These are phyloP conservation scores for Drosophila testacea DNA, from an alignment of 2,888 invertebrate genomes.

Conservation along the genomic window DNA sequence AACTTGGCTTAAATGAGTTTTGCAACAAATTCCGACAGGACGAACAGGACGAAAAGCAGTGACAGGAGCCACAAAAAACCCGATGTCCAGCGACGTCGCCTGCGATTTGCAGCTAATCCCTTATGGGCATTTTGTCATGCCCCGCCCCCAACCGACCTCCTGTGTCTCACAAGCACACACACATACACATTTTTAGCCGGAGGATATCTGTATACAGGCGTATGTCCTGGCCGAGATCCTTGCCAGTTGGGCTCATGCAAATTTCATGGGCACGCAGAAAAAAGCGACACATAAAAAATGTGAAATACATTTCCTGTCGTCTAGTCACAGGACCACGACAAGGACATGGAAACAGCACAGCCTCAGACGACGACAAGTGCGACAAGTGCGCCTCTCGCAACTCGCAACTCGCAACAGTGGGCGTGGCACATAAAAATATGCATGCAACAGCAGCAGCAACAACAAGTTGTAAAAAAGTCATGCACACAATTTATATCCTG, in stretches of 20 bases:
- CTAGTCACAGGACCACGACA: slow-evolving; percentile 64
- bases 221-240: slow-evolving; percentile 44
- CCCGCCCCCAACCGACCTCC: slow-evolving; percentile 33
- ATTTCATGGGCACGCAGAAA: slow-evolving; percentile 81
- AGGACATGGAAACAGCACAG: slow-evolving; percentile 44
- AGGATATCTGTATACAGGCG: slow-evolving; percentile 5
- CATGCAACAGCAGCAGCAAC: slow-evolving; percentile 31
- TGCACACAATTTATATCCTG: slow-evolving; percentile 70
- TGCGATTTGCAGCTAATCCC: slow-evolving; percentile 84
- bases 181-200: not conserved
- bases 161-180: not conserved
- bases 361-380: slow-evolving; percentile 63
- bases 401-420: slow-evolving; percentile 21
- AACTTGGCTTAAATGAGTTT: slow-evolving; percentile 81
- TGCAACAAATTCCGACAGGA: slow-evolving; percentile 76
- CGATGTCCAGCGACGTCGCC: slow-evolving; percentile 57
- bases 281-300: slow-evolving; percentile 79
- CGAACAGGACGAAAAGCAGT: slow-evolving; percentile 38
- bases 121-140: slow-evolving; percentile 83
- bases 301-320: slow-evolving; percentile 84
- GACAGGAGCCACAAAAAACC: slow-evolving; percentile 39
- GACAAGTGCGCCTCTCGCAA: slow-evolving; percentile 30
- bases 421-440: slow-evolving; percentile 62
- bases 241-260: slow-evolving; percentile 81
- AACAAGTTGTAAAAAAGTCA: slow-evolving; percentile 52